A percentile compares a stretch with the other conserved stretches of the same genome.
Conservation (phyloP, 2,888 invertebrate species). For the Latrodectus hesperus region DNA sequence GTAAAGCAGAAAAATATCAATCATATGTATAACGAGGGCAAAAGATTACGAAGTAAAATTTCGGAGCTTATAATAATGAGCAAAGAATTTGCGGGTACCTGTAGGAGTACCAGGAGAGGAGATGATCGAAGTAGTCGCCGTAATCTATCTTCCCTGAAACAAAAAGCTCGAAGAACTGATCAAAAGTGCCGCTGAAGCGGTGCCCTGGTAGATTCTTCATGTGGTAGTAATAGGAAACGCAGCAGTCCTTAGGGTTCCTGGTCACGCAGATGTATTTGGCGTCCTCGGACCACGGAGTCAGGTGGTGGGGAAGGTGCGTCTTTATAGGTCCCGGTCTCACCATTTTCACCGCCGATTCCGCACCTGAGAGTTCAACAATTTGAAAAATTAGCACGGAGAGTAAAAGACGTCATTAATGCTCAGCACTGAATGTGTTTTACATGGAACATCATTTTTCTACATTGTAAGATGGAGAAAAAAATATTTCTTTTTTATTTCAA, state of each 20-base stretch:
- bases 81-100: slow-evolving; percentile 16
- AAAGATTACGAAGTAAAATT: no score
- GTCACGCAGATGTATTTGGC: slow-evolving; percentile 75
- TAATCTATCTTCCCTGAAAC: slow-evolving; percentile 73
- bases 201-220: slow-evolving; percentile 11
- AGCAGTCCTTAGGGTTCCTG: slow-evolving; percentile 76
- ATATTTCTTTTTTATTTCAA: no score
- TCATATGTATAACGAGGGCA: no score
- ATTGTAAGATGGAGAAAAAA: no score
- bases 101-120: slow-evolving; percentile 61
- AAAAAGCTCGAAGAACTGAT: slow-evolving; percentile 75
- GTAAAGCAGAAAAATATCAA: no score
- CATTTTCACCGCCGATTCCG: slow-evolving; percentile 48
- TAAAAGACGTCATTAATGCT: no score
- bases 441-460: no score
- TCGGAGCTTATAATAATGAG: no score
- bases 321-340: slow-evolving; percentile 63
- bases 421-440: no score
- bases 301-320: slow-evolving; percentile 72
- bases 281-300: slow-evolving; percentile 62
- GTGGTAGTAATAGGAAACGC: slow-evolving; percentile 75
- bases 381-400: no score
- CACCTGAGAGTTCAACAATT: slow-evolving; percentile 21
- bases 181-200: slow-evolving; percentile 69
- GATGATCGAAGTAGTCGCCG: slow-evolving; percentile 69